phyloP scores from a whole-genome alignment of 1,140 invertebrate species.

The Papilio polytes region DNA sequence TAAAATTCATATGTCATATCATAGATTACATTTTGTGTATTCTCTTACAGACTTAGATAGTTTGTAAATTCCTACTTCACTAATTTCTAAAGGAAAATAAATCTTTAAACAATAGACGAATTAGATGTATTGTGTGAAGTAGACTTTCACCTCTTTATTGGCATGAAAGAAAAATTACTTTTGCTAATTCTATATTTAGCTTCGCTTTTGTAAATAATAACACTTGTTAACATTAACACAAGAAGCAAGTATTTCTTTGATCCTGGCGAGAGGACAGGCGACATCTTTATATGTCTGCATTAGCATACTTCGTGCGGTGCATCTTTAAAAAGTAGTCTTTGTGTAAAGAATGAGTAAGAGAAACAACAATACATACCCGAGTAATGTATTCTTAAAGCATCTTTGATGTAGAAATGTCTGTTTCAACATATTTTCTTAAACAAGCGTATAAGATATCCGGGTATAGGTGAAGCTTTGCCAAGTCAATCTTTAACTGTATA shows the following conservation, averaged over 20 bases:
- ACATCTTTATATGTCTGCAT: conserved; percentile 29
- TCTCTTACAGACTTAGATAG: no score
- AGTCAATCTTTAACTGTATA: neutral
- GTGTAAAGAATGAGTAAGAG: conserved; percentile 35
- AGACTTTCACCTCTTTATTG: conserved; percentile 9
- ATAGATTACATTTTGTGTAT: no score
- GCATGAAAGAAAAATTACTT: conserved; percentile 2
- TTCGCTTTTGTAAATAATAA: conserved; percentile 16
- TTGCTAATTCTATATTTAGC: conserved; percentile 25
- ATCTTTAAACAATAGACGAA: neutral
- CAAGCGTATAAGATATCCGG: neutral
- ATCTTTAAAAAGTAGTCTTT: conserved; percentile 40
- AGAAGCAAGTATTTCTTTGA: conserved; percentile 34
- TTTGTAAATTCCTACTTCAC: no score
- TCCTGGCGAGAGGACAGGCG: conserved; percentile 31
- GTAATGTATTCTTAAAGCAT: conserved; percentile 30
- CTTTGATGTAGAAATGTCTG: conserved; percentile 23
- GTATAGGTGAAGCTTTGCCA: neutral
- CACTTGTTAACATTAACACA: conserved; percentile 7
- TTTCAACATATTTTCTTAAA: conserved; percentile 26
- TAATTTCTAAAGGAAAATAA: neutral
- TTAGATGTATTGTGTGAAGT: neutral
- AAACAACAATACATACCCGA: conserved; percentile 15
- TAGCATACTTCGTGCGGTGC: conserved; percentile 37
- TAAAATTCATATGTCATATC: no score